Conservation (phyloP, 2,113 vertebrate species). For the Trachemys scripta region DNA sequence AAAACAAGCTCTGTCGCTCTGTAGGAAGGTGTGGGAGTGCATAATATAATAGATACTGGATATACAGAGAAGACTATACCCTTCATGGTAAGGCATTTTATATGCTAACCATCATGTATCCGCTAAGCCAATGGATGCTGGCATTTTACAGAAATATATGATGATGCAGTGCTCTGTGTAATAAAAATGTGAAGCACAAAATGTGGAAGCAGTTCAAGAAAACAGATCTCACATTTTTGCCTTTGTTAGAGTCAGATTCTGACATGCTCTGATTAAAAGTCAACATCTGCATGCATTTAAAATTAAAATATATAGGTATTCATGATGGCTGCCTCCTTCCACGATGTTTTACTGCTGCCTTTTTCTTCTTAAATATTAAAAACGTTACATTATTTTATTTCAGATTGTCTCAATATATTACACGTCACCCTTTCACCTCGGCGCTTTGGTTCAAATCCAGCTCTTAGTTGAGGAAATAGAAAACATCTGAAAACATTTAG, state of each 20-base stretch:
- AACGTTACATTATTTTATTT: constrained; percentile 84
- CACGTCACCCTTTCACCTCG: constrained; percentile 84
- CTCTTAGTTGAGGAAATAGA: constrained; percentile 80
- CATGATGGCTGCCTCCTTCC: constrained; percentile 81
- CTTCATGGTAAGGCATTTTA: constrained; percentile 53
- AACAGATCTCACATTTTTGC: constrained; percentile 85
- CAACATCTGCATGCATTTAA: constrained; percentile 87
- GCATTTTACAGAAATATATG: constrained; percentile 87
- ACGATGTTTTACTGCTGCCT: constrained; percentile 82
- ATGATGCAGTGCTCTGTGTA: constrained; percentile 81
- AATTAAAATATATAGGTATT: constrained; percentile 86
- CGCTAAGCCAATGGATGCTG: constrained; percentile 79
- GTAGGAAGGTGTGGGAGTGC: constrained; percentile 30
- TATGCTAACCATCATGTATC: constrained; percentile 77
- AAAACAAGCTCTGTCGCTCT: constrained; percentile 55
- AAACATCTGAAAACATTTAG: constrained; percentile 86
- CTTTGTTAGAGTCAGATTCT: constrained; percentile 82
- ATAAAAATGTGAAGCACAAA: constrained; percentile 84
- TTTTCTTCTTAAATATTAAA: constrained; percentile 87
- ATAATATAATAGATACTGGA: constrained; percentile 37
- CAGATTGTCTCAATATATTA: constrained; percentile 85
- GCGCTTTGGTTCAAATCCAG: constrained; percentile 85
- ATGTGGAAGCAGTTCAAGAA: constrained; percentile 86
- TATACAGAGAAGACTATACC: constrained; percentile 40
- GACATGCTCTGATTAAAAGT: constrained; percentile 86